These are phyloP conservation scores for Dasysyrphus albostriatus DNA, from an alignment of 2,888 invertebrate genomes.

Conservation along the genomic window DNA sequence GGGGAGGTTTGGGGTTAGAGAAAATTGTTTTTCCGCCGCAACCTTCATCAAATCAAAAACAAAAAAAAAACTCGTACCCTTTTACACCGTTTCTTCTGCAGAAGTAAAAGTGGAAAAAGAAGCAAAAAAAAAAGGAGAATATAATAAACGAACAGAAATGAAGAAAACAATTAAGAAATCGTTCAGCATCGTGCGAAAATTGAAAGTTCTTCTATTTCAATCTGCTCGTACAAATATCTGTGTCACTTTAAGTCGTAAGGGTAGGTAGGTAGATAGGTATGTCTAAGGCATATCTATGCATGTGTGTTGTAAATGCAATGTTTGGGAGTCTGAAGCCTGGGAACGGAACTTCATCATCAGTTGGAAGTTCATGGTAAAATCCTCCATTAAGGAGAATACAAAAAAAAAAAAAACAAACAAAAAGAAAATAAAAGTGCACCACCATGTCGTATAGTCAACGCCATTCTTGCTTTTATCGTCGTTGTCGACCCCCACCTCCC, in stretches of 20 bases:
- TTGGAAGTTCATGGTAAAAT: conserved; percentile 72
- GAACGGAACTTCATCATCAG: conserved; percentile 67
- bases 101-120: conserved; percentile 9
- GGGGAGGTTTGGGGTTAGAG: conserved; percentile 17
- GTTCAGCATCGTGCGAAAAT: conserved; percentile 72
- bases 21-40: conserved; percentile 13
- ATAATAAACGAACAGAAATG: conserved; percentile 51
- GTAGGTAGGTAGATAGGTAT: background rate
- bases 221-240: conserved; percentile 46
- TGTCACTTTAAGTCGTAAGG: conserved; percentile 53
- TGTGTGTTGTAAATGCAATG: conserved; percentile 27
- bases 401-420: conserved; percentile 21
- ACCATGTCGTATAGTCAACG: conserved; percentile 31
- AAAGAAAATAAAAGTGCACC: conserved; percentile 71
- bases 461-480: conserved; percentile 27
- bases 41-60: conserved; percentile 30
- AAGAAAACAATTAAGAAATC: conserved; percentile 74
- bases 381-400: conserved; percentile 60
- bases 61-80: conserved; percentile 21
- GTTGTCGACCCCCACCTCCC: background rate
- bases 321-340: conserved; percentile 12
- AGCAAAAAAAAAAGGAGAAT: conserved; percentile 17
- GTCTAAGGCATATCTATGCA: background rate
- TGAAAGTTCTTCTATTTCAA: conserved; percentile 61
- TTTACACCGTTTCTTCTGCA: conserved; percentile 2